Evolutionary conservation across 2,113 vertebrate genomes (phyloP), one percentile per base, ranked within the genome.

Genomic region (Fregetta grallaria): DNA sequence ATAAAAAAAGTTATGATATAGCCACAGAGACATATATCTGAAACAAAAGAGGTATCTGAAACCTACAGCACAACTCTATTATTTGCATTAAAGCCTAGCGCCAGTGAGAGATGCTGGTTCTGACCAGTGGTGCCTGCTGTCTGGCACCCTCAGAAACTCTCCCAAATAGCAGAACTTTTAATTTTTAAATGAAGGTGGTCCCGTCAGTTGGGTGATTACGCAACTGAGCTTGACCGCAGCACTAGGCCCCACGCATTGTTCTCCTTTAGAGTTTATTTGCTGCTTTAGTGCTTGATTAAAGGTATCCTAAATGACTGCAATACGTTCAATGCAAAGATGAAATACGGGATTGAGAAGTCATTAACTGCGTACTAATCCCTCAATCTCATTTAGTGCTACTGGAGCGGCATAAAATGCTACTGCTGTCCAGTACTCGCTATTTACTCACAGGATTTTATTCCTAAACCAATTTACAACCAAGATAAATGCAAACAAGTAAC

Each of bases 311-410:
- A 80, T 4, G 38, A 49, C 78, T 22, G 67, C 17, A 44, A 61
- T 9, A 63, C 26, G 7, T 40, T 50, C 76, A 66, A 25, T 0
- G 3, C 16, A 0, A 0, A 76, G 83, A 55, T 56, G 40, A 71
- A 56, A 68, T 0, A 8, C 1, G 0, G 89, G 85, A 90, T 5
- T 61, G 49, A 92, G 74, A 78, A 95, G 61, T 94, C 91, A 73
- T 89, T 93, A 94, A 72, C 83, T 14, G 13, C 80, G 19, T 4
- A 7, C 86, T 93, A 93, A 96, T 95, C 96, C 93, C 61, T 83
- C 91, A 45, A 88, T 66, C 93, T 40, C 89, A 55, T 83, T 85
- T 52, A 70, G 94, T 4, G 42, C 30, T 27, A 10, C 71, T 1
- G 32, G n/a, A 58, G 81, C 1, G 26, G 85, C 78, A 42, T 3